These are phyloP conservation scores for Torymus texanus DNA, from an alignment of 2,888 invertebrate genomes.

Conservation along the genomic window DNA sequence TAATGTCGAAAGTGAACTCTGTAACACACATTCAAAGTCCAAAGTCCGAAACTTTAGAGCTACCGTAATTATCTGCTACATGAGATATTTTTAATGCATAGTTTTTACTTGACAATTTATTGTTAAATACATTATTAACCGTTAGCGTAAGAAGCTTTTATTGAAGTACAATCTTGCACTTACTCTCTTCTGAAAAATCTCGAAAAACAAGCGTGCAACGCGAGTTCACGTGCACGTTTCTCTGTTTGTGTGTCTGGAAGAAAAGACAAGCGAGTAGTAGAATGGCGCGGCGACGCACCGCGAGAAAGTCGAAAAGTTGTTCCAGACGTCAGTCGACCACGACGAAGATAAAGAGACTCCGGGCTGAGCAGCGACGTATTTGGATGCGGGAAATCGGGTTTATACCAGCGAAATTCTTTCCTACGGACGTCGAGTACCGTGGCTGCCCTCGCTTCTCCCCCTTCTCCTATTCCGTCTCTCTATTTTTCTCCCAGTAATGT, in stretches of 20 bases:
- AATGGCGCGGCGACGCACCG: neutral
- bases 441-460: neutral
- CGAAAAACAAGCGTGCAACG: too few relatives aligned
- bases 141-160: too few relatives aligned
- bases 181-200: too few relatives aligned
- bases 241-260: neutral
- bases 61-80: too few relatives aligned
- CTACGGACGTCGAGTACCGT: neutral
- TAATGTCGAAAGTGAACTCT: too few relatives aligned
- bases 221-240: neutral
- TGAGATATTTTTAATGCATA: too few relatives aligned
- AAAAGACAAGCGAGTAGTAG: conserved; percentile 16
- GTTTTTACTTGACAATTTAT: too few relatives aligned
- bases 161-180: too few relatives aligned
- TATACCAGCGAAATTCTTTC: conserved; percentile 16
- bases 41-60: too few relatives aligned
- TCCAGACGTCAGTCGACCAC: conserved; percentile 41
- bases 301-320: conserved; percentile 40
- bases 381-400: conserved; percentile 22
- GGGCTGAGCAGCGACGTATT: conserved; percentile 33
- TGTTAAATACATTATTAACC: too few relatives aligned
- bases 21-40: too few relatives aligned
- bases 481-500: conserved; percentile 11
- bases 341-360: conserved; percentile 47
- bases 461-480: neutral